Evolutionary conservation across 2,888 invertebrate species (phyloP).

Genomic region (Palloptera scutellata): DNA sequence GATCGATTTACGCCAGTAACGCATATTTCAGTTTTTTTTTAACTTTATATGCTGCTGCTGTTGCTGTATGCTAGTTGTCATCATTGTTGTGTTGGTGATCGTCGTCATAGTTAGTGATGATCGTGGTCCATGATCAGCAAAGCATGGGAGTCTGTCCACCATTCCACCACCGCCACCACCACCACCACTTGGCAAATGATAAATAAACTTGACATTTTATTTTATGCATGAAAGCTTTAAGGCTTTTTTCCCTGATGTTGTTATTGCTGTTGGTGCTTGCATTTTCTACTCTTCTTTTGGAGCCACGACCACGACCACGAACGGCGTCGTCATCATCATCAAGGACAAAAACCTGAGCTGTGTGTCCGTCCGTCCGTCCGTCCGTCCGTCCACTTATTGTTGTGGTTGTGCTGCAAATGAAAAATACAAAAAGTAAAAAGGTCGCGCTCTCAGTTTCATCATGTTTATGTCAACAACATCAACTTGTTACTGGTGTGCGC

Average conservation of each 20-base stretch:
- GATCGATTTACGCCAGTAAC: constrained; percentile 35
- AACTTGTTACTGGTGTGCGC: constrained; percentile 2
- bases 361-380: too few relatives aligned
- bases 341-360: too few relatives aligned
- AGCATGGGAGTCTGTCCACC: constrained; percentile 14
- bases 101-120: not conserved
- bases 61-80: not conserved
- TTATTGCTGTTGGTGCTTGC: too few relatives aligned
- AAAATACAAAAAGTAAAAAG: constrained; percentile 6
- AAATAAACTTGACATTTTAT: constrained; percentile 45
- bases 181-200: constrained; percentile 39
- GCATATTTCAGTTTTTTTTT: constrained; percentile 16
- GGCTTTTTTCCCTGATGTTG: not conserved
- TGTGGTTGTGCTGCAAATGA: not conserved
- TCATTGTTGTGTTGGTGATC: not conserved
- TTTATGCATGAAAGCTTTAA: constrained; percentile 27
- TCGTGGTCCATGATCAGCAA: not conserved
- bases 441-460: constrained; percentile 12
- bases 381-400: too few relatives aligned
- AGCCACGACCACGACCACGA: too few relatives aligned
- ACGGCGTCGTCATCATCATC: too few relatives aligned
- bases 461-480: constrained; percentile 25
- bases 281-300: too few relatives aligned
- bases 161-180: constrained; percentile 1
- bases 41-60: not conserved